Conservation (phyloP, 2,888 invertebrate genomes). For the Synergus gifuensis region DNA sequence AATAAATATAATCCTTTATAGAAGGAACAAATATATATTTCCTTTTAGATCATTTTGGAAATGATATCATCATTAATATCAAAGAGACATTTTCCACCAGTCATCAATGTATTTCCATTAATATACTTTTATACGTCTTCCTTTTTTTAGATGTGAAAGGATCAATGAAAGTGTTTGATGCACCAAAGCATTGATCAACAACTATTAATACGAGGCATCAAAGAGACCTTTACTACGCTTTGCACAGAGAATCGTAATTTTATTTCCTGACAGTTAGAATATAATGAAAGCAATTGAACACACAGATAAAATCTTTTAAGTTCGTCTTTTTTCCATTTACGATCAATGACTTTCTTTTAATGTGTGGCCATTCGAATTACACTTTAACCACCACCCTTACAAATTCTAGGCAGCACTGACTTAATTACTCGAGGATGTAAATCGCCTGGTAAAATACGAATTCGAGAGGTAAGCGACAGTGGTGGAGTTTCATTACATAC, state of each 20-base stretch:
- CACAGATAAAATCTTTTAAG: background rate
- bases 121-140: background rate
- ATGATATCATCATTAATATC: too few relatives aligned
- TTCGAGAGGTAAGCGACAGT: background rate
- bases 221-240: background rate
- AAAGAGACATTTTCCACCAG: too few relatives aligned
- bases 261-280: background rate
- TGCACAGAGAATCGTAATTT: background rate
- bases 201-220: background rate
- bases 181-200: background rate
- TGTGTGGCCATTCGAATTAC: conserved; percentile 18
- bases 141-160: background rate
- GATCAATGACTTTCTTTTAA: conserved; percentile 6
- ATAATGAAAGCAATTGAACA: background rate
- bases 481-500: background rate
- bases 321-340: conserved; percentile 7
- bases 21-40: too few relatives aligned
- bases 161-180: background rate
- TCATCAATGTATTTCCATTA: too few relatives aligned
- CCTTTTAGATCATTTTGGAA: too few relatives aligned
- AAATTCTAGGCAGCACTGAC: conserved; percentile 3
- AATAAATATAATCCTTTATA: too few relatives aligned
- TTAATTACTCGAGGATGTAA: conserved; percentile 19
- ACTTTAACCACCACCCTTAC: background rate
- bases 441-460: conserved; percentile 4